phyloP scores from a whole-genome alignment of 2,888 invertebrate species.

The Hemithea aestivaria region DNA sequence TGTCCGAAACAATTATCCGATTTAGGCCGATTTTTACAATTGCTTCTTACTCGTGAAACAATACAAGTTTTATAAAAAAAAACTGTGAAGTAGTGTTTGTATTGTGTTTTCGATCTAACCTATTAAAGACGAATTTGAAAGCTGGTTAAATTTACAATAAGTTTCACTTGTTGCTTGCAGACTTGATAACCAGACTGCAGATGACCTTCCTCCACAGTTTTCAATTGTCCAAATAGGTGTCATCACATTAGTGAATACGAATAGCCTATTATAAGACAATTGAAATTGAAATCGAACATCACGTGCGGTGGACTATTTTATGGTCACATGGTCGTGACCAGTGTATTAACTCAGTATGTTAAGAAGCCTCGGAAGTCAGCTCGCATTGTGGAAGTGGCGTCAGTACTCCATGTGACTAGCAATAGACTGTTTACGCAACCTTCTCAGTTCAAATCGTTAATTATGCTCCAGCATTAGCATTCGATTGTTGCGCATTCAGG shows the following conservation, averaged over 20 bases:
- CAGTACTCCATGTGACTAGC: constrained; percentile 33
- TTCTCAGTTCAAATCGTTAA: constrained; percentile 39
- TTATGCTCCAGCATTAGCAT: constrained; percentile 30
- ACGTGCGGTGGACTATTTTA: constrained; percentile 33
- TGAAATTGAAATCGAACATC: constrained; percentile 47
- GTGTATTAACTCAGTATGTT: constrained; percentile 29
- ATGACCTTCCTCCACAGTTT: constrained; percentile 11
- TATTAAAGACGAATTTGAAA: too few relatives aligned
- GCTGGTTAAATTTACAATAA: too few relatives aligned
- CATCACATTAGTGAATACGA: constrained; percentile 36
- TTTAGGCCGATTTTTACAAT: too few relatives aligned
- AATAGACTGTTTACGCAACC: constrained; percentile 40
- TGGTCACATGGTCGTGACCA: constrained; percentile 31
- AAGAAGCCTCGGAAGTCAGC: constrained; percentile 46
- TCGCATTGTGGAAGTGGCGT: constrained; percentile 40
- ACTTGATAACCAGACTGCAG: too few relatives aligned
- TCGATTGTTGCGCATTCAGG: constrained; percentile 25
- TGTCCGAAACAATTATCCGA: too few relatives aligned
- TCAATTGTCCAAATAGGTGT: constrained; percentile 28
- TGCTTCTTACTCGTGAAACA: too few relatives aligned
- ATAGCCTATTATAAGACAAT: constrained; percentile 38
- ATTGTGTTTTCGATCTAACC: too few relatives aligned
- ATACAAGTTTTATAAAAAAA: too few relatives aligned
- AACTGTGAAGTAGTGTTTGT: too few relatives aligned
- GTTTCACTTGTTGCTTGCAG: too few relatives aligned